phyloP scores from a whole-genome alignment of 1,140 invertebrate species.

The Doryteuthis pealeii region DNA sequence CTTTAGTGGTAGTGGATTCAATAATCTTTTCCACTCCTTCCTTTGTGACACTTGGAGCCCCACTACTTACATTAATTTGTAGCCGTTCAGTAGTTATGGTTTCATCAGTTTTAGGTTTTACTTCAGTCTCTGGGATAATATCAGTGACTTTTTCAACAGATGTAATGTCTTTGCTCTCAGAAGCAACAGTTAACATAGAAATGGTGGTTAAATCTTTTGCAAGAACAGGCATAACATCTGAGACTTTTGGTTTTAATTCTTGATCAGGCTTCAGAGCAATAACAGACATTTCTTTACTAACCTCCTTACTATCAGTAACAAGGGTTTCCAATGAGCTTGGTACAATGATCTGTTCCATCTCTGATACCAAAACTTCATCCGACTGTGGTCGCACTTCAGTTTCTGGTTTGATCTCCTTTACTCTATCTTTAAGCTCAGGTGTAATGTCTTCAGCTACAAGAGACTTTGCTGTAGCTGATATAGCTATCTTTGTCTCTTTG shows the following conservation, averaged over 20 bases:
- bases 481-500: not conserved
- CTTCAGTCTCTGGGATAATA: no score
- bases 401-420: conserved; percentile 21
- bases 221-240: no score
- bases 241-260: conserved; percentile 17
- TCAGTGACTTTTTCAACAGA: no score
- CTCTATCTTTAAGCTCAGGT: conserved; percentile 12
- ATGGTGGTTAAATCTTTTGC: no score
- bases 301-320: not conserved
- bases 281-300: not conserved
- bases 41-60: no score
- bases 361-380: not conserved
- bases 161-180: no score
- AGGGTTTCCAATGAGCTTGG: not conserved
- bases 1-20: no score
- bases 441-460: conserved; percentile 1
- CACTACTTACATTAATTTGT: no score
- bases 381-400: conserved; percentile 1
- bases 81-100: no score
- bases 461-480: not conserved
- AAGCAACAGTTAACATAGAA: no score
- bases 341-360: conserved; percentile 22
- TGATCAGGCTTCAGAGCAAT: conserved; percentile 22
- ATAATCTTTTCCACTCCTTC: no score
- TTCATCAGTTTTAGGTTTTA: no score